Evolutionary conservation across 1,140 invertebrate genomes (phyloP).

Genomic region (Habropoda laboriosa): DNA sequence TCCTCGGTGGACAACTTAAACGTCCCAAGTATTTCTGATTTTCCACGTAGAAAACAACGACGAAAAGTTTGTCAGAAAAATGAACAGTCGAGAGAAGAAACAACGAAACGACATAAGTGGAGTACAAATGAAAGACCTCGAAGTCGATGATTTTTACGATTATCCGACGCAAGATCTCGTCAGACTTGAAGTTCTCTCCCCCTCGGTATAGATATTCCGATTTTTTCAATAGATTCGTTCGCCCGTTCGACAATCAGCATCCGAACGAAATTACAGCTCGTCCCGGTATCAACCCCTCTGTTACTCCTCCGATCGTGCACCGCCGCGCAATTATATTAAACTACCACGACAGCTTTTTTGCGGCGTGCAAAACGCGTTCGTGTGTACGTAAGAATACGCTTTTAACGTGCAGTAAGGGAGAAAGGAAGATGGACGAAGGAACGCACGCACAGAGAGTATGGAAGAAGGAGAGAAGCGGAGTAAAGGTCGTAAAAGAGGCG

Average conservation of each 20-base stretch:
- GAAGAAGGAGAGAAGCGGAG: slow-evolving; percentile 3
- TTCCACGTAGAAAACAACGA: too few relatives aligned
- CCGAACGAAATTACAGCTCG: slow-evolving; percentile 22
- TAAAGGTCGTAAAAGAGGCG: slow-evolving; percentile 54
- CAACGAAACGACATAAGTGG: too few relatives aligned
- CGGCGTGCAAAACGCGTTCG: slow-evolving; percentile 25
- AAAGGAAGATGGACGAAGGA: not conserved
- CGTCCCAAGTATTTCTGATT: not conserved
- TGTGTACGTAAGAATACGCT: slow-evolving; percentile 20
- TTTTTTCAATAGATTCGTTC: slow-evolving; percentile 24
- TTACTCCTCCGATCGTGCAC: not conserved
- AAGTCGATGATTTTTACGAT: too few relatives aligned
- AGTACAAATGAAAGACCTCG: not conserved
- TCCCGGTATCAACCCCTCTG: slow-evolving; percentile 27
- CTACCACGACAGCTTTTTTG: slow-evolving; percentile 41
- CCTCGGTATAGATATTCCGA: not conserved
- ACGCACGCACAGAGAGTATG: not conserved
- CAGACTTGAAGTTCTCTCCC: not conserved
- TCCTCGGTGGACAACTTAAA: not conserved
- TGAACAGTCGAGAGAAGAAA: too few relatives aligned
- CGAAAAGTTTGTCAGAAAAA: too few relatives aligned
- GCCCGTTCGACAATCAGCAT: slow-evolving; percentile 12
- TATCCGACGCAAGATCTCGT: not conserved
- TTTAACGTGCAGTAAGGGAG: not conserved
- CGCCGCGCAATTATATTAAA: slow-evolving; percentile 50